phyloP scores from a whole-genome alignment of 92 coral and sea anemone species.

The Phymanthus crucifer region DNA sequence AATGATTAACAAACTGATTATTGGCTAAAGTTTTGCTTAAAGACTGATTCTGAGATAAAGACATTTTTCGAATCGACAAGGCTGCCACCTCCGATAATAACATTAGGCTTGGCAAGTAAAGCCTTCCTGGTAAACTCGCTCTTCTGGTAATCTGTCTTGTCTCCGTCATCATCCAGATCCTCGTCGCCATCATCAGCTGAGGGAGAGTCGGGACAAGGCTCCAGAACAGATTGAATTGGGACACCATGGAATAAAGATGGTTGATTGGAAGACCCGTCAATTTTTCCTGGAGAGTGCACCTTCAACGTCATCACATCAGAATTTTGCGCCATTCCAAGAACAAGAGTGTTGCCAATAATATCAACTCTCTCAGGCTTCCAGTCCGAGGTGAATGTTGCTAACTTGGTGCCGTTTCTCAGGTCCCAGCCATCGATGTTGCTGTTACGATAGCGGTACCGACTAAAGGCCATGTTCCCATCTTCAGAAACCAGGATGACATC shows the following conservation, averaged over 20 bases:
- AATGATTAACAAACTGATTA: too few species aligned
- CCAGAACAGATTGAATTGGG: constrained; percentile 33
- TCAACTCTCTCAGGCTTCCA: constrained; percentile 52
- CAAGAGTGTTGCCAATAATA: constrained; percentile 52
- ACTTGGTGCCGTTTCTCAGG: constrained; percentile 38
- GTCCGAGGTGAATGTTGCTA: constrained; percentile 68
- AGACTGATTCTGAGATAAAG: constrained; percentile 52
- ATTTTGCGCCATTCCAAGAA: constrained; percentile 53
- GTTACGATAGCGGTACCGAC: constrained; percentile 36
- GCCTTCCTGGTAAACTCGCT: constrained; percentile 60
- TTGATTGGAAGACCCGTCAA: too few species aligned
- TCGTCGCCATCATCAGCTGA: constrained; percentile 51
- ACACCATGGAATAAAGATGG: constrained; percentile 40
- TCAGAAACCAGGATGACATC: constrained; percentile 43
- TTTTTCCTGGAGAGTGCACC: constrained; percentile 51
- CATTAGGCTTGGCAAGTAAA: constrained; percentile 51
- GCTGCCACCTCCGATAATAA: constrained; percentile 63
- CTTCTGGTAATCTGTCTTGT: constrained; percentile 51
- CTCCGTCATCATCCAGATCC: constrained; percentile 56
- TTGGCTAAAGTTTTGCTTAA: constrained; percentile 43
- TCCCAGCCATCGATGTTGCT: constrained; percentile 60
- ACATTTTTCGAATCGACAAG: constrained; percentile 48
- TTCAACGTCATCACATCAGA: constrained; percentile 53
- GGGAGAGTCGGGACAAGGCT: constrained; percentile 27
- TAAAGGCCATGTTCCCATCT: constrained; percentile 60